These are phyloP conservation scores for Venturia canescens DNA, from an alignment of 1,140 invertebrate genomes.

Conservation along the genomic window DNA sequence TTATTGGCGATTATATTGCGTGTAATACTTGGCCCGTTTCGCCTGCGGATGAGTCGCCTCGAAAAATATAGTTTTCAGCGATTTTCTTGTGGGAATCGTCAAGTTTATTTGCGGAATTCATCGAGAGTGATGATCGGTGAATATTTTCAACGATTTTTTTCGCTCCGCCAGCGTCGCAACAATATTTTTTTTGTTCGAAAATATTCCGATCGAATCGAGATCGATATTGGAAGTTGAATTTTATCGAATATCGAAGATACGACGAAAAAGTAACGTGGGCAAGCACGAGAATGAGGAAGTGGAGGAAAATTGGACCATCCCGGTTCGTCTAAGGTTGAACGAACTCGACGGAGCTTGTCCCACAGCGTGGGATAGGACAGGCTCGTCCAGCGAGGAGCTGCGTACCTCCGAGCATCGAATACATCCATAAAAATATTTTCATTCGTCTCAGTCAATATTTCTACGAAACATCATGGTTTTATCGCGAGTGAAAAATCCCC, in stretches of 20 bases:
- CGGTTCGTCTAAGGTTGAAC: constrained; percentile 7
- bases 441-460: not conserved
- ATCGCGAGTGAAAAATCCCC: too few relatives aligned
- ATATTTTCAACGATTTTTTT: too few relatives aligned
- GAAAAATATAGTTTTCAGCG: too few relatives aligned
- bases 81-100: too few relatives aligned
- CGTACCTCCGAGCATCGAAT: not conserved
- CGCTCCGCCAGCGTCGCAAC: too few relatives aligned
- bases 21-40: too few relatives aligned
- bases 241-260: not conserved
- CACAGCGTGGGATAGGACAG: constrained; percentile 16
- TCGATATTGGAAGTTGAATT: not conserved
- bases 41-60: too few relatives aligned
- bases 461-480: not conserved
- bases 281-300: constrained; percentile 3
- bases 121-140: too few relatives aligned
- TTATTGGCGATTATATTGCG: too few relatives aligned
- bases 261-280: not conserved
- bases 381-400: not conserved
- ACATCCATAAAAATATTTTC: not conserved
- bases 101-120: too few relatives aligned
- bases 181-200: not conserved
- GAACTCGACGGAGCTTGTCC: constrained; percentile 14
- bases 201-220: not conserved
- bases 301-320: constrained; percentile 1